Base-by-base conservation (phyloP, 2,888 invertebrate genomes). In the Drosophila colorata region DNA sequence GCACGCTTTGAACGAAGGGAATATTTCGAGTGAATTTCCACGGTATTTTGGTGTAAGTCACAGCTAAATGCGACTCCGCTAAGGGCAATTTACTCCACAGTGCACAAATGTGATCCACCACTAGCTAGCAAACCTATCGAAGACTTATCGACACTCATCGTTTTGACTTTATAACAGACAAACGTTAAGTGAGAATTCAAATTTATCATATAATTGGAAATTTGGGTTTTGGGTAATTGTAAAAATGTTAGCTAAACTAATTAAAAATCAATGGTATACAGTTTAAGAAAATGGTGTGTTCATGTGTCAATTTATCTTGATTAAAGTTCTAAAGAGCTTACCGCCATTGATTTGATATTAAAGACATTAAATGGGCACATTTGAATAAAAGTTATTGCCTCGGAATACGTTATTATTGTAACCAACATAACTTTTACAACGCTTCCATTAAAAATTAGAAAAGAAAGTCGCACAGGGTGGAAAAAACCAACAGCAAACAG, bases 381-480 rank as follows among this genome's bases (percentile, higher is more conserved):
- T 56, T 47, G 16, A 35, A 41, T 25, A 13, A 3, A 1, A 16
- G n/a, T 35, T 20, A 18, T 31, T 25, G 40, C 11, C n/a, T 11
- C 8, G 14, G 18, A 65, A 53, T 49, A 49, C 33, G 41, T 16
- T 55, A 57, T 69, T 63, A 56, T 53, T 37, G 25, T 9, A 49
- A 33, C 55, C 58, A 76, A 60, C 74, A 76, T 69, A 72, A 70
- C 59, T 74, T 79, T 68, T 67, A 65, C 48, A 49, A 63, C 28
- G 43, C 33, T 66, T 67, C 70, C 65, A 85, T 74, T 72, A 69
- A 63, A 72, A 72, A 80, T 86, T 78, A 63, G 71, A 74, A 53
- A 48, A 33, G 59, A 59, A 66, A 58, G 40, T 58, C 56, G 35
- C 47, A 47, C 47, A 52, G 49, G 33, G 33, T 46, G 48, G 49